Conservation (phyloP, 2,888 invertebrate genomes). For the Drosophila histrio region DNA sequence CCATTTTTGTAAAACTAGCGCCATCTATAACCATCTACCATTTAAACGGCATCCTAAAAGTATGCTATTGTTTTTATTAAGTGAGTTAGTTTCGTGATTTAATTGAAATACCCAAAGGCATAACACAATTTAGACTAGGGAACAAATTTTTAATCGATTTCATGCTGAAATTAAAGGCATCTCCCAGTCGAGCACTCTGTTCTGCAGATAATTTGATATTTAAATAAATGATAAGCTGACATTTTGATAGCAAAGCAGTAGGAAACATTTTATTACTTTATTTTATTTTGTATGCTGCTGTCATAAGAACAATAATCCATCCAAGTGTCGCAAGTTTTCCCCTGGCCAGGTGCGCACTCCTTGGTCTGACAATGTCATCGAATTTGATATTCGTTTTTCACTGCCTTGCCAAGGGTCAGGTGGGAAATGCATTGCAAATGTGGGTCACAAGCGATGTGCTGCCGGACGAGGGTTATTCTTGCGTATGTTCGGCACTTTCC, state of each 20-base stretch:
- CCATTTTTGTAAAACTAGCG: neutral
- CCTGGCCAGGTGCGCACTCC: neutral
- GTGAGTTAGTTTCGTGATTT: no score
- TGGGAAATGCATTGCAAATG: constrained; percentile 50
- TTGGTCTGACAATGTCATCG: constrained; percentile 51
- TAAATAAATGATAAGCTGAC: constrained; percentile 1
- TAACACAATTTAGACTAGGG: no score
- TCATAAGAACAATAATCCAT: constrained; percentile 14
- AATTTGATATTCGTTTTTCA: constrained; percentile 32
- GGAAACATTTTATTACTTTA: neutral
- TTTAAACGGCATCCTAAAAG: neutral
- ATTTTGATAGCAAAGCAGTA: neutral
- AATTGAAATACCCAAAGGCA: no score
- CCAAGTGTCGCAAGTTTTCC: neutral
- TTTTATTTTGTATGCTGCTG: neutral
- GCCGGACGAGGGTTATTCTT: neutral
- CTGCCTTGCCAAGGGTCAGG: constrained; percentile 22
- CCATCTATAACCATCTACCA: neutral
- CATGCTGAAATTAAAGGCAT: no score
- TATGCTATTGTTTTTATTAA: neutral
- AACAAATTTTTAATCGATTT: no score
- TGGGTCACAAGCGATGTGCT: constrained; percentile 14
- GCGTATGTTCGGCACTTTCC: constrained; percentile 16
- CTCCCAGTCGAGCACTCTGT: neutral
- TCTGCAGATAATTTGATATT: neutral